Evolutionary conservation across 2,888 invertebrate species (phyloP), one percentile per base, ranked within the genome.

Genomic region (Gryllus longicercus): DNA sequence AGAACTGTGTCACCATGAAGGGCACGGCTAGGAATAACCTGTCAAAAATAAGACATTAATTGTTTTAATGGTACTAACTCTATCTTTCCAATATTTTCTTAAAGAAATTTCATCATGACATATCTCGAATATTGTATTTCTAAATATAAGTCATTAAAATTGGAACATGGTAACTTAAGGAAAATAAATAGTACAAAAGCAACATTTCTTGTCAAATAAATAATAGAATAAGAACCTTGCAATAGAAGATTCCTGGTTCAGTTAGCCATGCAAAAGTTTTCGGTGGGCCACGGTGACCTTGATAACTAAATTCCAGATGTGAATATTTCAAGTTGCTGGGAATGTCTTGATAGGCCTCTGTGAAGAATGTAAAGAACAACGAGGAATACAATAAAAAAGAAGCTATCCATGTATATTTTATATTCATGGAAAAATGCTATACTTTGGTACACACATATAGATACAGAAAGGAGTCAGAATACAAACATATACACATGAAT

Each of bases 201-300:
- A 25, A 25, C 4, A 25, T 25, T 25, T 25, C 25, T 25, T 25
- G 25, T 25, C 2, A 25, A 25, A 25, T 25, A 25, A 25, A 25
- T 25, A 25, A 38, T 8, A 79, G 16, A 50, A n/a, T 79, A 74
- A n/a, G 85, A 86, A 96, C 95, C 89, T 94, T 91, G 75, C 94
- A 94, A 88, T 92, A 93, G 84, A 93, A 92, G 83, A 97, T 91
- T 12, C 96, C 96, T 50, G 93, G 92, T 84, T 94, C 95, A 23
- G 94, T 95, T 84, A 97, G 89, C 97, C 97, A 97, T 0, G 94
- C 96, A 89, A 96, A 95, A 3, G 92, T 91, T 84, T 92, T 93
- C 0, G 96, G 96, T 1, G 81, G 77, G 81, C 90, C 91, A 84
- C 90, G 89, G 81, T 89, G 89, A 83, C 92, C 91, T 78, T 92